Base-by-base conservation (phyloP, 2,113 vertebrate species). In the Scomber japonicus region DNA sequence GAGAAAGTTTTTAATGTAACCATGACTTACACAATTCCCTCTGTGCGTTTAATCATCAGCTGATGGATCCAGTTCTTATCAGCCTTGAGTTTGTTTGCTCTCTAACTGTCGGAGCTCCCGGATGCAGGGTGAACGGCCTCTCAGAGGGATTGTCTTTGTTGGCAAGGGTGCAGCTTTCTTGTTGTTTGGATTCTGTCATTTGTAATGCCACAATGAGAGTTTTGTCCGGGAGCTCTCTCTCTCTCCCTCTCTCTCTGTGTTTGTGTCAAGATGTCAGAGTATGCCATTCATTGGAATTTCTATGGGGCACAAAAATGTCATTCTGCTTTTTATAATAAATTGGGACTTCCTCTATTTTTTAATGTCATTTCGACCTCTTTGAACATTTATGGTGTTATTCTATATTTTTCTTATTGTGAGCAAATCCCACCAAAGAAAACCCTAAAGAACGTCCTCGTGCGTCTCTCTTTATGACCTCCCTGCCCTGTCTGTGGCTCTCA, bases 101-200 rank as follows among this genome's bases (percentile, higher is more conserved):
- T 87, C 45, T 11, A 54, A 63, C 63, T 2, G 53, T 4, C 64
- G 2, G 60, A 73, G 78, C 75, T 83, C 76, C 80, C 57, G 80
- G 82, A 89, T 66, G 75, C 64, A 49, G 75, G 24, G 78, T 5
- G 31, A 67, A 31, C 72, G 40, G 50, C 61, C 57, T 81, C 85
- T 86, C 55, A 0, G 19, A 45, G 80, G 50, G 62, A 61, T 75
- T 60, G 86, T 85, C 82, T 51, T 53, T n/a, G 15, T 50, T 88
- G 86, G 88, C 90, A 13, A 5, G 21, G 45, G 15, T 16, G 69
- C 87, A 65, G 71, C 80, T 66, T 57, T 69, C 82, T 73, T 48
- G 68, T 88, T 92, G 92, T 92, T 88, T 75, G 81, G 82, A 89
- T 76, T 88, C 89, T 85, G 88, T 92, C 86, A 83, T 88, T 88